Conservation (phyloP, 92 coral and sea anemone species). For the Ricordea florida region DNA sequence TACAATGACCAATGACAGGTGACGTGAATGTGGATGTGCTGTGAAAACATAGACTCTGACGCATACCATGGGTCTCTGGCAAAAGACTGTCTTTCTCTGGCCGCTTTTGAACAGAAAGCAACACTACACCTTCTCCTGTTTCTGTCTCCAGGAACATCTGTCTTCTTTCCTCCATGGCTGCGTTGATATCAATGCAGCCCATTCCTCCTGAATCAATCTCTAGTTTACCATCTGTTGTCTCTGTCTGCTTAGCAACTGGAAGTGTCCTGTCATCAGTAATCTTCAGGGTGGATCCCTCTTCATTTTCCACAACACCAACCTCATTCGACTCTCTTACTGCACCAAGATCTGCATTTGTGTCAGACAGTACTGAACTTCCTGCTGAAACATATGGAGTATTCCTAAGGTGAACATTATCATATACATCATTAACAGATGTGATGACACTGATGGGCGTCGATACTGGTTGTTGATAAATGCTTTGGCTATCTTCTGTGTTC, state of each 20-base stretch:
- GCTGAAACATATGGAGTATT: slow-evolving; percentile 2
- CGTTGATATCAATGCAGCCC: slow-evolving; percentile 64
- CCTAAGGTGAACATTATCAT: slow-evolving; percentile 60
- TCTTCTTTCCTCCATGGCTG: slow-evolving; percentile 77
- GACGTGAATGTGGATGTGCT: not conserved
- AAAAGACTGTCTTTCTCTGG: slow-evolving; percentile 6
- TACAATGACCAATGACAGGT: not conserved
- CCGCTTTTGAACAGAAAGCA: slow-evolving; percentile 49
- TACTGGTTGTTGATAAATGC: slow-evolving; percentile 49
- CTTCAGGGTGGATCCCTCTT: not conserved
- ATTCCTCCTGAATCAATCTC: slow-evolving; percentile 88
- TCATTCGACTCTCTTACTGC: not conserved
- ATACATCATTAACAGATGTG: slow-evolving; percentile 4
- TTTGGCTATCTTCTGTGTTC: not conserved
- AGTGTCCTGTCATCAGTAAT: not conserved
- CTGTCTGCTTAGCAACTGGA: not conserved
- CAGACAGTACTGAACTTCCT: not conserved
- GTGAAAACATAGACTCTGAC: not conserved
- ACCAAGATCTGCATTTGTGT: not conserved
- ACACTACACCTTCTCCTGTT: slow-evolving; percentile 62
- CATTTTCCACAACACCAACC: not conserved
- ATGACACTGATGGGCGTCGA: not conserved
- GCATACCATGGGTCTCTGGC: slow-evolving; percentile 18
- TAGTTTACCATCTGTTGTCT: slow-evolving; percentile 5
- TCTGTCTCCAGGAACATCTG: slow-evolving; percentile 53